Base-by-base conservation (phyloP, 2,797 vertebrate genomes). In the Oreonectes daqikongensis region DNA sequence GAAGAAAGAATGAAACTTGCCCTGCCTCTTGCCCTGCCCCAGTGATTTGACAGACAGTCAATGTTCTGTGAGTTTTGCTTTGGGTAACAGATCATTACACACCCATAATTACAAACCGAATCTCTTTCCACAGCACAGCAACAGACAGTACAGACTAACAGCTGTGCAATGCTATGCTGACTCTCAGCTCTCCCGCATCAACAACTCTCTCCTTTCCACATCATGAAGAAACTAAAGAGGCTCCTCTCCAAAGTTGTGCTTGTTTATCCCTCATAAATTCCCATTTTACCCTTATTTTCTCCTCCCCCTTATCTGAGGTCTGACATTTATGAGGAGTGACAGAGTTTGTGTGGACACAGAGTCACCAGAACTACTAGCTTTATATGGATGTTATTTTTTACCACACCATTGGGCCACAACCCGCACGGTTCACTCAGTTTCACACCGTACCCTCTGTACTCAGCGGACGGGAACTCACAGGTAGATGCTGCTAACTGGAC, bases 301-400 rank as follows among this genome's bases (percentile, higher is more conserved):
- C 48, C 57, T 70, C 84, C 83, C 57, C 72, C 52, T 75, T 55
- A 65, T 79, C 77, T 81, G 42, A 80, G 74, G 84, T 84, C 81
- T 55, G 83, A 88, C 85, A 82, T 86, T 88, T 85, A 88, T 85
- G 83, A 87, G 84, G 81, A 87, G 85, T 88, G 86, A 89, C 86
- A 87, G 85, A 79, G 35, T 82, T 80, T 84, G 50, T 75, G 50
- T n/a, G 72, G 80, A 82, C 66, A 46, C 79, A 83, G 80, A 82
- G 61, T 52, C 81, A 81, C 82, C 71, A 83, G 85, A 82, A 87
- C 78, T 81, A 77, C 20, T 72, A 63, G 17, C 20, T 74, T 77
- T 74, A 63, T 64, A 69, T 44, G 57, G 44, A 53, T 69, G 67
- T 63, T 52, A 78, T 73, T 83, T 81, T 83, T 78, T 70, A 57